Base-by-base conservation (phyloP, 2,113 vertebrate genomes). In the Vulpes vulpes region DNA sequence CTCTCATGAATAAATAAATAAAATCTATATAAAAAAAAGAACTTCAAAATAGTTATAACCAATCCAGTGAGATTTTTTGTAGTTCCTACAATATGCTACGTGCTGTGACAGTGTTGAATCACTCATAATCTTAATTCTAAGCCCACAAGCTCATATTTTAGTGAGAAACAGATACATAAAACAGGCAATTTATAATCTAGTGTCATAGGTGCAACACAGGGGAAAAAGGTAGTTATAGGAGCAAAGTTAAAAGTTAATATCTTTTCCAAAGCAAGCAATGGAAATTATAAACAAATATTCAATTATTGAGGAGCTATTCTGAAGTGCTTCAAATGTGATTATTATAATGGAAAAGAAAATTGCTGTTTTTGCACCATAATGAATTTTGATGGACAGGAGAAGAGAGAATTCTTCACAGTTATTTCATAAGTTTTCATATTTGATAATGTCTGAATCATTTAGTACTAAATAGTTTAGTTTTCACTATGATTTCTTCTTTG, bases 41-140 rank as follows among this genome's bases (percentile, higher is more conserved):
- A 51, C 87, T 87, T 92, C 8, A 87, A 93, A 95, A 80, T 27
- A 74, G 8, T 35, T 97, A 20, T 95, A 35, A 79, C 11, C 19
- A 74, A 25, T 71, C 19, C 12, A 69, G 16, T 83, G 35, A 93
- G 4, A 51, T 49, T 57, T 69, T 51, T 62, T 35, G 5, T 87
- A 53, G 16, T 83, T 89, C 12, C 9, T 74, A 16, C 22, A 67
- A 11, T 57, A 38, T 92, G 23, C 6, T 80, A 16, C 19, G 19
- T 60, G 8, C n/a, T 65, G 53, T 67, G 85, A 51, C 49, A 79
- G 90, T 55, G 8, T 38, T 91, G 62, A 88, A 76, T 62, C 65
- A 92, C 81, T 89, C 0, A 1, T 67, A 95, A 67, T 19, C 55
- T 19, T 83, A 92, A 87, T 84, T 97, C 55, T 27, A 53, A 43